Evolutionary conservation across 2,797 vertebrate genomes (phyloP), one percentile per base, ranked within the genome.

Genomic region (Alcedo quadribrachys): DNA sequence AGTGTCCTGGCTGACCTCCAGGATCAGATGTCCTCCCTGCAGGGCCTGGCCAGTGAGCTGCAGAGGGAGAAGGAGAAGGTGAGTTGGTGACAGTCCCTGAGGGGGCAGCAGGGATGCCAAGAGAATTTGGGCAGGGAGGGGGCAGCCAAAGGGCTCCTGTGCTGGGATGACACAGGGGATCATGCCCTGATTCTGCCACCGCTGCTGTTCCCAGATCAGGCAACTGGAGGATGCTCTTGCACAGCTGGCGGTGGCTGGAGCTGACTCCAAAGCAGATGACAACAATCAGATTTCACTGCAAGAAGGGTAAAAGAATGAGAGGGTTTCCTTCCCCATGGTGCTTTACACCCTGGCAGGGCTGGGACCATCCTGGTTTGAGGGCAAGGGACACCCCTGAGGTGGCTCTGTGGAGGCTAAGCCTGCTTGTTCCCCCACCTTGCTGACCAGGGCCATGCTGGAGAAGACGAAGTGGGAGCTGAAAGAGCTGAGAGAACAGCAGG

Each of bases 31-130:
- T 95, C 93, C 40, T 81, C 90, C 27, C 84, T 98, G 57, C 97
- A 90, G 71, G 20, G 40, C 9, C 30, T 97, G 58, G 73, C 96
- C 27, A 96, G 97, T 8, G 82, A 96, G 17, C 46, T 98, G 58
- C 95, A 63, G n/a, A 90, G 76, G 0, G 96, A 98, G 22, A 97
- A 83, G 58, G 93, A 94, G 4, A 98, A 98, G 97, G 98, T 98
- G 89, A 83, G 97, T 16, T 7, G 15, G 51, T 5, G 2, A 42
- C 32, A 2, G 58, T 58, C 37, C 32, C 51, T 0, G 1, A 27
- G 43, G 28, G 42, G 15, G 9, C 30, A 46, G 28, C 0, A 1
- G 43, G 4, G 17, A 21, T 58, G 57, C 32, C 2, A 2, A 17
- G 9, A 12, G 24, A 9, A 13, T 2, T 25, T 57, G 61, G 30